Evolutionary conservation across 2,888 invertebrate species (phyloP).

Genomic region (Pseudanteris insignis): DNA sequence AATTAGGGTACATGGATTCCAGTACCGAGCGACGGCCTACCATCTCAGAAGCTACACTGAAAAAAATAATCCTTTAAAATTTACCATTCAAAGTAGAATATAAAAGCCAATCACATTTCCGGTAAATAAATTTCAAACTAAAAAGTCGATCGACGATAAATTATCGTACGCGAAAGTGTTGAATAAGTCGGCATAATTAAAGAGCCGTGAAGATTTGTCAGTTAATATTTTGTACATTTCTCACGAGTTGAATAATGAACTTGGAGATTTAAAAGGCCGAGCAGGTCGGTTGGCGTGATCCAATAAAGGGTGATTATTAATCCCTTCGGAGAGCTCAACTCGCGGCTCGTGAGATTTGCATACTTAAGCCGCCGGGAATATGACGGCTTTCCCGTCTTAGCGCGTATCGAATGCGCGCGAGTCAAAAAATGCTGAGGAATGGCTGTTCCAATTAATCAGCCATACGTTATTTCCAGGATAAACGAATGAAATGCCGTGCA

Average conservation of each 20-base stretch:
- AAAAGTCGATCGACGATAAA: conserved; percentile 5
- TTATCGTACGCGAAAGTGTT: neutral
- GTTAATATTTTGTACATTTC: conserved; percentile 14
- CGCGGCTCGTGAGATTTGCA: conserved; percentile 30
- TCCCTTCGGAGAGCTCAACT: conserved; percentile 23
- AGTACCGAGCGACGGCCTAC: no score
- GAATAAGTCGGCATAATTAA: conserved; percentile 5
- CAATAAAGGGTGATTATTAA: conserved; percentile 41
- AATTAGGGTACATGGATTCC: no score
- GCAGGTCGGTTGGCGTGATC: conserved; percentile 33
- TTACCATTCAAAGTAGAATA: no score
- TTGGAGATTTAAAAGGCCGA: conserved; percentile 31
- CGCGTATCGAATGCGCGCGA: conserved; percentile 16
- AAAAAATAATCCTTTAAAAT: no score
- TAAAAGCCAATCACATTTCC: no score
- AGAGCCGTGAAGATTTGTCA: conserved; percentile 15
- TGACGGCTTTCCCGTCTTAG: no score
- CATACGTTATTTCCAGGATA: conserved; percentile 48
- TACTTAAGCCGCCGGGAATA: conserved; percentile 34
- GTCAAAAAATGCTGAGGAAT: conserved; percentile 44
- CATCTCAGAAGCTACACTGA: no score
- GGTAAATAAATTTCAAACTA: neutral
- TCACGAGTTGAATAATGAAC: conserved; percentile 16
- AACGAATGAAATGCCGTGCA: conserved; percentile 1
- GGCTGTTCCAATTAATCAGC: conserved; percentile 53